Evolutionary conservation across 2,888 invertebrate species (phyloP), one percentile per base, ranked within the genome.

Genomic region (Phyto melanocephala): DNA sequence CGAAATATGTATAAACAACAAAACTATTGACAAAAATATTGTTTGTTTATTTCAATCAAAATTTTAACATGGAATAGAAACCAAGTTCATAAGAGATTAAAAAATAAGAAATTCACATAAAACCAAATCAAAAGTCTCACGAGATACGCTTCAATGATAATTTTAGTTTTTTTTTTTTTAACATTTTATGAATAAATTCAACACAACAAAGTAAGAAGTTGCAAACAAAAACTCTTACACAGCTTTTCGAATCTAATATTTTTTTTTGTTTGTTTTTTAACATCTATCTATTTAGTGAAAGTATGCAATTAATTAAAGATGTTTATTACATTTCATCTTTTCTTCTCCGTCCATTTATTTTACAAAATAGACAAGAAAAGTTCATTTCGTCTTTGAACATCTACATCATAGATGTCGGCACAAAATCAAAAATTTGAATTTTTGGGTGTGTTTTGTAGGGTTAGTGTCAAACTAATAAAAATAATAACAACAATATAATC

Each of bases 271-370:
- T 40, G 3, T 28, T 54, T 54, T 22, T 13, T 56, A 15, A 7
- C 6, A 5, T 6, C 28, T 28, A 28, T 24, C 15, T 22, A 58
- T 35, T 37, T 1, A 60, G 71, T 60, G 71, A 71, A 71, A 71
- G 71, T 71, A 13, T 58, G 33, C 56, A 56, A 56, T 20, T 70
- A 56, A 70, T 70, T 56, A 70, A 45, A 10, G 54, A 17, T 56
- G n/a, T 33, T 42, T 56, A 28, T 42, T 37, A 13, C n/a, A 20
- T 33, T 28, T 28, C 50, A 4, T 56, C 22, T 56, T 33, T 15
- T 42, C 20, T 24, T 15, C 15, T 52, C 35, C 2, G 50, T 52
- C 50, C 40, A 40, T 67, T 28, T 54, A 24, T 56, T 33, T 56
- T 28, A 7, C 7, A 37, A 37, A 35, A 35, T 10, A 42, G 22